Evolutionary conservation across 2,888 invertebrate species (phyloP), one percentile per base, ranked within the genome.

Genomic region (Leptodirus hochenwartii): DNA sequence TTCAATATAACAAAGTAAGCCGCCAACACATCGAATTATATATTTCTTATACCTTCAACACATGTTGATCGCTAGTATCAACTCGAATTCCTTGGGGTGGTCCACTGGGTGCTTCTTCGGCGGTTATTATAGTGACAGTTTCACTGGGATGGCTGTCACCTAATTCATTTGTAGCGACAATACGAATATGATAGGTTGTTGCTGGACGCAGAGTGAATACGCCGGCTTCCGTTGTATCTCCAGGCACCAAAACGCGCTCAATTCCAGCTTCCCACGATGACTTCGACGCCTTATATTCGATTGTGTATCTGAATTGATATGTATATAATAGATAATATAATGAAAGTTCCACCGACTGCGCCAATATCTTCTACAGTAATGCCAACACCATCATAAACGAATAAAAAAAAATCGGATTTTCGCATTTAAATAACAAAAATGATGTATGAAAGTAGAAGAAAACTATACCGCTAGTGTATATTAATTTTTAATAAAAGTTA

Each of bases 101-200:
- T 25, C 82, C 84, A 34, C 80, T 77, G 39, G 49, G 53, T 59
- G 69, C 67, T 66, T 91, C 90, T 58, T 95, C 93, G 20, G 90
- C 87, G 15, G 95, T 95, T 37, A 90, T 90, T 39, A 93, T 91
- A 2, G 82, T 82, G 2, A 91, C 87, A 2, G 82, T 79, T 47
- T 90, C 87, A 1, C 91, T 91, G 2, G 87, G 82, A 41, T 81
- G 80, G 16, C 91, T 90, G n/a, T 74, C 70, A 30, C 93, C 91
- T 37, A 91, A 75, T 54, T 84, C 84, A 47, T 93, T 93, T 58
- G 90, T 85, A 33, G 90, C 90, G 2, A 88, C 80, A 46, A 93
- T 84, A 39, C 88, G 66, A 42, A 91, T 72, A 49, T 91, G 87
- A 50, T 93, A 93, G 1, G 85, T 84, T 2, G 90, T 90, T 17